Percentiles rank a stretch among this genome's conserved stretches.
Conservation (phyloP, 2,888 invertebrate genomes). For the Cheilosia variabilis region DNA sequence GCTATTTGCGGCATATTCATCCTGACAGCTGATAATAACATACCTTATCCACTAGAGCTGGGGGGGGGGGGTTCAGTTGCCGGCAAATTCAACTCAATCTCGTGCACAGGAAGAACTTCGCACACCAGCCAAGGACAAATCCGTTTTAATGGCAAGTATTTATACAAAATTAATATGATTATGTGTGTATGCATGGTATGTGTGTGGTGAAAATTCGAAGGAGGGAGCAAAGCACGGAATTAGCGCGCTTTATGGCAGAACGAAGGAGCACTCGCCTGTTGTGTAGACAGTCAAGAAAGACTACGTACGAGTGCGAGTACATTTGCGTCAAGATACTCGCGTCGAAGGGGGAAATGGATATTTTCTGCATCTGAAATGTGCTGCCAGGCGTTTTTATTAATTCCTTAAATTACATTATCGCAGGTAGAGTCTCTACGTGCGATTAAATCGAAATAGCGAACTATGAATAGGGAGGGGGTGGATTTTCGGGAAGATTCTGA, state of each 20-base stretch:
- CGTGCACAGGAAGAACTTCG: background rate
- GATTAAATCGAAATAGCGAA: too few relatives aligned
- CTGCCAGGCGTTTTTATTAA: slow-evolving; percentile 29
- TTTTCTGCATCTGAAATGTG: slow-evolving; percentile 8
- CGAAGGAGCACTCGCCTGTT: background rate
- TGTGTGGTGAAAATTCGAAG: background rate
- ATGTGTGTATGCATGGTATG: background rate
- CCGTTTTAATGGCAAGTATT: slow-evolving; percentile 18
- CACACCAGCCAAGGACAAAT: slow-evolving; percentile 9
- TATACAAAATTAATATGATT: slow-evolving; percentile 22
- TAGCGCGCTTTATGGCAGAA: slow-evolving; percentile 10
- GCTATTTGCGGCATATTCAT: slow-evolving; percentile 37
- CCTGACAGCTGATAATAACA: slow-evolving; percentile 51
- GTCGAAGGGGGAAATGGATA: background rate
- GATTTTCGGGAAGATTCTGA: too few relatives aligned
- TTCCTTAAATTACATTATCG: slow-evolving; percentile 35
- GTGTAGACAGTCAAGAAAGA: background rate
- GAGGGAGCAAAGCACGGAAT: slow-evolving; percentile 18
- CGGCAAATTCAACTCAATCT: slow-evolving; percentile 24
- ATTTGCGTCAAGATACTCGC: background rate
- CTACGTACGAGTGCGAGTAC: background rate
- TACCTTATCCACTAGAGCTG: slow-evolving; percentile 20
- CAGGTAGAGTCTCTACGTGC: background rate
- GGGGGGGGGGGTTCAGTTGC: slow-evolving; percentile 11
- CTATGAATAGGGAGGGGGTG: too few relatives aligned